A percentile compares a stretch with the other conserved stretches of the same genome.
Conservation (phyloP, 2,113 vertebrate species). For the Misgurnus mizolepis region DNA sequence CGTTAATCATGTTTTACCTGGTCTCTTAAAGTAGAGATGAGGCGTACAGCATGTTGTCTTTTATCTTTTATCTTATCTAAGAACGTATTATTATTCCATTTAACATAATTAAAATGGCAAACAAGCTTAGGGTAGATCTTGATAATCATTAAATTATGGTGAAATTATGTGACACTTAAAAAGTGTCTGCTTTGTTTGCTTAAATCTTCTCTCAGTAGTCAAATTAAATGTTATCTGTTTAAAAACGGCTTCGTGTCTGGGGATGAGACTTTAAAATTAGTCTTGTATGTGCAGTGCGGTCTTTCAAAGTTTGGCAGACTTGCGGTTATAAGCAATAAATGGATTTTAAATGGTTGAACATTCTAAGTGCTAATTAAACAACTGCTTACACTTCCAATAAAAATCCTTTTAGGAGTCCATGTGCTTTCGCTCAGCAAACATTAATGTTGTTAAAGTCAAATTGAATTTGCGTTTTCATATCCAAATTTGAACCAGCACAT, state of each 20-base stretch:
- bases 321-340: constrained; percentile 54
- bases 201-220: not conserved
- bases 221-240: not conserved
- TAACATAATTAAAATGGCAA: not conserved
- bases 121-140: not conserved
- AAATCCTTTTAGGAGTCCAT: constrained; percentile 24
- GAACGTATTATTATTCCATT: constrained; percentile 3
- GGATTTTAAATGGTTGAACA: constrained; percentile 56
- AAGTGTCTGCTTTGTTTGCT: not conserved
- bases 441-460: not conserved
- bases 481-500: not conserved
- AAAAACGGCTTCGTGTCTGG: constrained; percentile 1
- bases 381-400: constrained; percentile 29
- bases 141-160: not conserved
- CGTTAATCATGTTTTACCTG: constrained; percentile 26
- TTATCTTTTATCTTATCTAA: constrained; percentile 8
- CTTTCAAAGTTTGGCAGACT: constrained; percentile 39
- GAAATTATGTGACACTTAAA: not conserved
- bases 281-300: constrained; percentile 47
- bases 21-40: constrained; percentile 16
- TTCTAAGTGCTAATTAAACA: constrained; percentile 66
- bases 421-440: constrained; percentile 14
- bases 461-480: not conserved
- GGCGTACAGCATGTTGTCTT: not conserved
- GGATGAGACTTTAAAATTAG: constrained; percentile 38